Evolutionary conservation across 2,888 invertebrate genomes (phyloP), one percentile per base, ranked within the genome.

Genomic region (Synergus laeviventris): DNA sequence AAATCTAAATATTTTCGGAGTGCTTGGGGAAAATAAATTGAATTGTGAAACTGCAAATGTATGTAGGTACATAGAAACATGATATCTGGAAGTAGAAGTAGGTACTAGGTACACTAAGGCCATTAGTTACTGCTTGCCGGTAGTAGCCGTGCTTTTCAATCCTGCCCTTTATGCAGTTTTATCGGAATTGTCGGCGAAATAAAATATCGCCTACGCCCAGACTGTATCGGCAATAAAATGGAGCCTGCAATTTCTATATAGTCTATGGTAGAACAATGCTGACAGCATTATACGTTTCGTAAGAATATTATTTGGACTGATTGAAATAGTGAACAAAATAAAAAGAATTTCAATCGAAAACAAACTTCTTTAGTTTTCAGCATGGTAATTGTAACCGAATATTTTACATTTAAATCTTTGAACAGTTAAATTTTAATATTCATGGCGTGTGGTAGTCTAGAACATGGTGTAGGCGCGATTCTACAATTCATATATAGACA

Each of bases 171-270:
- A 62, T 70, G 49, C 42, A 70, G 24, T 49, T 31, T 49, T 70
- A 70, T 70, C 70, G 49, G 49, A 70, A 31, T 49, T 70, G 36
- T 49, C 70, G 49, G 45, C 45, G 49, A 49, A 70, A 66, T 66
- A 66, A 66, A 66, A 70, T 70, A 70, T 70, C 49, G 31, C 49
- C n/a, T 1, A 70, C 31, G 70, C 49, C 70, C 49, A 70, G 49
- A 70, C 70, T 62, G 62, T 62, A 62, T 62, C 38, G 56, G 56
- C 21, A 24, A 31, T 45, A 16, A 66, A 66, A 45, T 21, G 8
- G 16, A 18, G 24, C 14, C 21, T 70, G n/a, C n/a, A 70, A 49
- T 70, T 70, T 64, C n/a, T 24, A 36, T 24, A 36, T 70, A 66
- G 18, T 66, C 12, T 24, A 8, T 21, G 21, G 66, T 45, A 66